A percentile compares a stretch with the other conserved stretches of the same genome.
Evolutionary conservation across 2,888 invertebrate genomes (phyloP).

Genomic region (Volucella inanis): DNA sequence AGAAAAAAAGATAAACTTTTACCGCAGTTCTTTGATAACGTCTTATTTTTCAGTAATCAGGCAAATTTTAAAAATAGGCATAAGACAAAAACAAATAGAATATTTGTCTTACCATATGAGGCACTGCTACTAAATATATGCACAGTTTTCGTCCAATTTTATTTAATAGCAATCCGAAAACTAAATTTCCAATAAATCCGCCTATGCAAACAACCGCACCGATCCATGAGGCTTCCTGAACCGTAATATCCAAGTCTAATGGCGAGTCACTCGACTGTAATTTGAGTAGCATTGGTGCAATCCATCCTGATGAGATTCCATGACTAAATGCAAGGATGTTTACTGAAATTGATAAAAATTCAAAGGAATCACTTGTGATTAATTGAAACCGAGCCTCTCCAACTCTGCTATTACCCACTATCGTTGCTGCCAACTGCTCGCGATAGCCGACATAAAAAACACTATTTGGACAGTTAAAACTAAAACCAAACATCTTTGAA

Average conservation of each 20-base stretch:
- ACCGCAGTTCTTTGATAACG: no score
- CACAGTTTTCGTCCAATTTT: conserved; percentile 79
- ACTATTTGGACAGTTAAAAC: conserved; percentile 41
- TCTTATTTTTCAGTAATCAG: no score
- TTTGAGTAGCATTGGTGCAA: conserved; percentile 80
- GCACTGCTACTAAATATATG: conserved; percentile 79
- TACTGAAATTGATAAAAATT: conserved; percentile 75
- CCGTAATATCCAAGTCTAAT: conserved; percentile 77
- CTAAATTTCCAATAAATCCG: conserved; percentile 79
- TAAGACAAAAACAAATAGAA: neutral
- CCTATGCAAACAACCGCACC: conserved; percentile 80
- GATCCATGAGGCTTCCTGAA: conserved; percentile 81
- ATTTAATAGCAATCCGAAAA: conserved; percentile 78
- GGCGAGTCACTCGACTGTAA: conserved; percentile 78
- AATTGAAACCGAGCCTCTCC: no score
- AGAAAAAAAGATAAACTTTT: no score
- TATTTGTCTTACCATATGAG: conserved; percentile 79
- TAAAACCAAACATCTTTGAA: conserved; percentile 27
- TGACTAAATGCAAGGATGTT: conserved; percentile 81
- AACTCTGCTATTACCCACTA: conserved; percentile 34
- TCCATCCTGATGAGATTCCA: conserved; percentile 81
- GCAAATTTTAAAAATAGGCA: no score
- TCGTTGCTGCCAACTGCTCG: conserved; percentile 38
- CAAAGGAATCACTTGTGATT: no score
- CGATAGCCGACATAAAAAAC: conserved; percentile 43